Evolutionary conservation across 2,888 invertebrate genomes (phyloP).

Genomic region (Drosophila melanosoma): DNA sequence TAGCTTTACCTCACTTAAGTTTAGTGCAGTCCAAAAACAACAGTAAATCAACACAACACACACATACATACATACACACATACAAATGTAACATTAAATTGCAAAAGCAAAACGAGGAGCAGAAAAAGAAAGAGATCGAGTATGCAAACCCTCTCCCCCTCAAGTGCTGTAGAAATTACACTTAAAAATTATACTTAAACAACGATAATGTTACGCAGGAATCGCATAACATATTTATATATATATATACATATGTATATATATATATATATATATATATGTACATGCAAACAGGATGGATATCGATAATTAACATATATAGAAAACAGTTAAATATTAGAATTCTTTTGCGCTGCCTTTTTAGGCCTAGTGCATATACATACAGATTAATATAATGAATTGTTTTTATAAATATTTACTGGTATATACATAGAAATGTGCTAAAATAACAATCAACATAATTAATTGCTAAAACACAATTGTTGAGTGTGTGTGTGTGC

Average conservation of each 20-base stretch:
- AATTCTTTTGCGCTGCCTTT: constrained; percentile 35
- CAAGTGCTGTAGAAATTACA: constrained; percentile 41
- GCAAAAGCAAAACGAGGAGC: constrained; percentile 14
- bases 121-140: constrained; percentile 9
- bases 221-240: constrained; percentile 18
- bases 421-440: constrained; percentile 15
- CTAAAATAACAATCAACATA: constrained; percentile 7
- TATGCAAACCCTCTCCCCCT: constrained; percentile 16
- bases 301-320: constrained; percentile 24
- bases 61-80: constrained; percentile 11
- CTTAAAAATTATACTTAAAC: constrained; percentile 27
- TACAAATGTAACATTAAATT: not conserved
- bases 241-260: constrained; percentile 6
- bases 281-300: constrained; percentile 4
- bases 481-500: constrained; percentile 41
- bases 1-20: constrained; percentile 20
- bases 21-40: constrained; percentile 27
- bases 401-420: constrained; percentile 21
- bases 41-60: constrained; percentile 20
- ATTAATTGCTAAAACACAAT: not conserved
- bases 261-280: constrained; percentile 14
- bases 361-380: constrained; percentile 25
- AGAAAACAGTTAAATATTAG: constrained; percentile 26
- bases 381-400: not conserved
- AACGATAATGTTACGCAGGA: constrained; percentile 39